A percentile compares a stretch with the other conserved stretches of the same genome.
Conservation (phyloP, 2,888 invertebrate genomes). For the Tethea ocularis region DNA sequence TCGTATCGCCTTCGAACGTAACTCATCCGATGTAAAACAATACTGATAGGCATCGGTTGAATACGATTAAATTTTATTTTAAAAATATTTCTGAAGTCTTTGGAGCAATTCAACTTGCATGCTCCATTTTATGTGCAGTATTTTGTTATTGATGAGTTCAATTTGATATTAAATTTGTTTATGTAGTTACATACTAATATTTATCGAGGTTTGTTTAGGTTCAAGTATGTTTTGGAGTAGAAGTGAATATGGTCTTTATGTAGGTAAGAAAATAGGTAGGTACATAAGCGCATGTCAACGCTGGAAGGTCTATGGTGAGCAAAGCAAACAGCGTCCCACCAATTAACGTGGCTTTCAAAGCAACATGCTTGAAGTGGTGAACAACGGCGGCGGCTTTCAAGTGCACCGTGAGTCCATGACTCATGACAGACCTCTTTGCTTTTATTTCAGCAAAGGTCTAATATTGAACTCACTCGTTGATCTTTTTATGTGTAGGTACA, state of each 20-base stretch:
- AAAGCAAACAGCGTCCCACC: conserved; percentile 60
- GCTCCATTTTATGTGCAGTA: conserved; percentile 71
- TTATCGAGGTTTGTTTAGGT: conserved; percentile 14
- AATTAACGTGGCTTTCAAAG: conserved; percentile 73
- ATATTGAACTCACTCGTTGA: conserved; percentile 39
- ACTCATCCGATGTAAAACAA: conserved; percentile 75
- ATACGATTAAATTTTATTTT: conserved; percentile 67
- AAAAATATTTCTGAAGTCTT: conserved; percentile 59
- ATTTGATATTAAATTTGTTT: conserved; percentile 37
- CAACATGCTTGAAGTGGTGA: conserved; percentile 55
- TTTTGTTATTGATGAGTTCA: conserved; percentile 64
- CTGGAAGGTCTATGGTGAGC: conserved; percentile 39
- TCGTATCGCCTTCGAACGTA: conserved; percentile 62
- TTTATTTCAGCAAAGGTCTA: conserved; percentile 64
- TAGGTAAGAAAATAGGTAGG: conserved; percentile 17
- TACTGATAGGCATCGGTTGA: conserved; percentile 70
- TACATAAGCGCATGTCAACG: conserved; percentile 26
- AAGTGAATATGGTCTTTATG: conserved; percentile 16
- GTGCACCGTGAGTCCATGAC: conserved; percentile 35
- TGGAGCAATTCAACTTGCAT: conserved; percentile 60
- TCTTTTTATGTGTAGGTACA: conserved; percentile 26
- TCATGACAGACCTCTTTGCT: conserved; percentile 39
- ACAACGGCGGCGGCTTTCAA: conserved; percentile 67
- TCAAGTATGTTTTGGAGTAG: conserved; percentile 22
- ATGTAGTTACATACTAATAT: background rate